Evolutionary conservation across 37 sponge, comb jelly and placozoan genomes (phyloP).

Genomic region (Ianthella basta): DNA sequence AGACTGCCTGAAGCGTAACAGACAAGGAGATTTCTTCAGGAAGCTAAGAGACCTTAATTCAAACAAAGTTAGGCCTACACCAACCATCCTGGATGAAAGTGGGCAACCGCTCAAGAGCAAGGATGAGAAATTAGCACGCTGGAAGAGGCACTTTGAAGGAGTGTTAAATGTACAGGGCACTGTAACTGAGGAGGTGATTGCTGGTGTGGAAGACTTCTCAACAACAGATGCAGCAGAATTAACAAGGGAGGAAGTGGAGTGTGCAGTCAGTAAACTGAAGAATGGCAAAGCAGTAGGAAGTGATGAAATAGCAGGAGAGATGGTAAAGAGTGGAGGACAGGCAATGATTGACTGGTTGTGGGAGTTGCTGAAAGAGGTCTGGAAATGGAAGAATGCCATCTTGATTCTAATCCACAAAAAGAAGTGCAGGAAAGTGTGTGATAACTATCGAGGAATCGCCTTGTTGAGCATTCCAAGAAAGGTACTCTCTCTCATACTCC

Average conservation of each 20-base stretch:
- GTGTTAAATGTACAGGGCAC: slow-evolving; percentile 23
- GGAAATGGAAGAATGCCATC: no score
- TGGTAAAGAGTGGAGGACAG: no score
- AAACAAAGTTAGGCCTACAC: background rate
- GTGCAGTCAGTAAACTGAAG: no score
- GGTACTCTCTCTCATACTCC: no score
- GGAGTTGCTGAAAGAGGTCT: no score
- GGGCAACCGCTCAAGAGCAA: background rate
- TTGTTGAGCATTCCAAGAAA: no score
- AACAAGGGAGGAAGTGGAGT: slow-evolving; percentile 27
- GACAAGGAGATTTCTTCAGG: slow-evolving; percentile 17
- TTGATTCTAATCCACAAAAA: no score
- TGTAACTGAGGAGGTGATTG: slow-evolving; percentile 32
- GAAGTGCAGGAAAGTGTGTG: no score
- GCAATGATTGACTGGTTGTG: no score
- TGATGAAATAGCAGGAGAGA: no score
- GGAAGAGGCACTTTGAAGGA: slow-evolving; percentile 24
- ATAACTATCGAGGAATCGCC: no score
- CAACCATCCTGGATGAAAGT: slow-evolving; percentile 30
- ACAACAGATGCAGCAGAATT: slow-evolving; percentile 21
- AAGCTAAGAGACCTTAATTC: slow-evolving; percentile 24
- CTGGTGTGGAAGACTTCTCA: background rate
- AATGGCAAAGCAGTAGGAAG: no score
- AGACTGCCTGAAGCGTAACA: slow-evolving; percentile 20
- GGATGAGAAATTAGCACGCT: slow-evolving; percentile 1